These are phyloP conservation scores for Catharus bicknelli DNA, from an alignment of 2,113 vertebrate genomes.

Conservation along the genomic window DNA sequence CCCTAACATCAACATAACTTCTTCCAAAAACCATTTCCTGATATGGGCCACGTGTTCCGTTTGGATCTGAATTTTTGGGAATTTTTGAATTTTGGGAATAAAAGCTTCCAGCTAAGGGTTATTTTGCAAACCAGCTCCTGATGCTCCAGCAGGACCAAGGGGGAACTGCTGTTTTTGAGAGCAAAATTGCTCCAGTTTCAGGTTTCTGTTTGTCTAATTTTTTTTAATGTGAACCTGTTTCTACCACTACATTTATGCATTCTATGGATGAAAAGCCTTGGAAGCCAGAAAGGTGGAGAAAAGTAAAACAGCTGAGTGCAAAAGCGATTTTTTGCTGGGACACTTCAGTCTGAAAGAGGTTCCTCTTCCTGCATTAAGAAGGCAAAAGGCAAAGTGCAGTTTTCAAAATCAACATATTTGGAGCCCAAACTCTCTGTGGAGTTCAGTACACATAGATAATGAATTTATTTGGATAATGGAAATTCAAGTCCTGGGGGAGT, in stretches of 20 bases:
- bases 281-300: background rate
- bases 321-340: background rate
- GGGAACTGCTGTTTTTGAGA: background rate
- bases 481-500: background rate
- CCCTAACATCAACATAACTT: background rate
- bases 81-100: background rate
- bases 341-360: background rate
- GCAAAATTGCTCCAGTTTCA: background rate
- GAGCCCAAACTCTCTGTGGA: background rate
- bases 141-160: background rate
- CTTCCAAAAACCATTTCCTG: background rate
- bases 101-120: background rate
- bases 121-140: background rate
- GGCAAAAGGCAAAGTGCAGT: background rate
- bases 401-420: background rate
- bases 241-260: background rate
- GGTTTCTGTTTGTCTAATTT: background rate
- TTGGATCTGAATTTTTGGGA: no score
- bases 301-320: background rate
- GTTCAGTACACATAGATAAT: background rate
- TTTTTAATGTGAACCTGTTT: background rate
- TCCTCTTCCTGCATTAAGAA: background rate
- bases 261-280: background rate
- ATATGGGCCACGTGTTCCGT: fast-evolving
- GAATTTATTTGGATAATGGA: background rate